Evolutionary conservation across 2,888 invertebrate genomes (phyloP).

Genomic region (Villa cingulata): DNA sequence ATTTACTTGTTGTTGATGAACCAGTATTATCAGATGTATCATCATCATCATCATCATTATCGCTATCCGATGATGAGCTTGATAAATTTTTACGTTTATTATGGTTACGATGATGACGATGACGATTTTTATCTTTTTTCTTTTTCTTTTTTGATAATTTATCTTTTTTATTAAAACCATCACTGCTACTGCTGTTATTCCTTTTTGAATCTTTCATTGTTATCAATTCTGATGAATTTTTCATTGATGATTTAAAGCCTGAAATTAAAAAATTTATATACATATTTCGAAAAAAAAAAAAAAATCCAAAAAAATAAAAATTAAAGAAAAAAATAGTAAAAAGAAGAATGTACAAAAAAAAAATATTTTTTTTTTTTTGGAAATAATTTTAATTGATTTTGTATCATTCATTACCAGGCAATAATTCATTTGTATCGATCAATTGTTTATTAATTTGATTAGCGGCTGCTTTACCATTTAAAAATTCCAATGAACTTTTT

Average conservation of each 20-base stretch:
- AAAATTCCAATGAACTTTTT: slow-evolving; percentile 64
- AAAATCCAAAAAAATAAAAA: too few relatives aligned
- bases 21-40: slow-evolving; percentile 41
- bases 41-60: slow-evolving; percentile 41
- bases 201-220: too few relatives aligned
- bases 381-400: too few relatives aligned
- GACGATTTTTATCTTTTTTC: slow-evolving; percentile 42
- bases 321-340: too few relatives aligned
- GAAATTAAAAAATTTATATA: too few relatives aligned
- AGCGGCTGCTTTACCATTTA: slow-evolving; percentile 54
- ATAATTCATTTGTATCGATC: slow-evolving; percentile 48
- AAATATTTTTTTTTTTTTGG: neutral
- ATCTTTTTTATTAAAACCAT: slow-evolving; percentile 16
- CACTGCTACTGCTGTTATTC: slow-evolving; percentile 16
- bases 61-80: slow-evolving; percentile 34
- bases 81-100: slow-evolving; percentile 49
- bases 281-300: too few relatives aligned
- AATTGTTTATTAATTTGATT: slow-evolving; percentile 40
- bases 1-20: slow-evolving; percentile 49
- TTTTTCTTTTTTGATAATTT: slow-evolving; percentile 45
- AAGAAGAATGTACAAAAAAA: slow-evolving; percentile 1
- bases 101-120: slow-evolving; percentile 32
- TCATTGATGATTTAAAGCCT: too few relatives aligned
- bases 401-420: too few relatives aligned
- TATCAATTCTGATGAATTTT: too few relatives aligned